Base-by-base conservation (phyloP, 2,113 vertebrate species). In the Dicaeum eximium region DNA sequence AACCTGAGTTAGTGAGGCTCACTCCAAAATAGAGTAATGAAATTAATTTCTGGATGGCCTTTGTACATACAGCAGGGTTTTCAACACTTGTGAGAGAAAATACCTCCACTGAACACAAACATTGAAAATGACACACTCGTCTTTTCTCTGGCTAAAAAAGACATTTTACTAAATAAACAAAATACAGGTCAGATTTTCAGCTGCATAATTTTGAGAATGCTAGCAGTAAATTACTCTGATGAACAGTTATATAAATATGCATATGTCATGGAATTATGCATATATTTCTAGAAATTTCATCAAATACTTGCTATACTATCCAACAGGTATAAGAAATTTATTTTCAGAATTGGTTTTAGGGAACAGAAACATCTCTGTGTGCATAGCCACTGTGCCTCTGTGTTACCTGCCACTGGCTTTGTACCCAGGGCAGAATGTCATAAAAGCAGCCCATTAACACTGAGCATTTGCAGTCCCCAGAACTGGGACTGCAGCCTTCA, bases 1-100 rank as follows among this genome's bases (percentile, higher is more conserved):
- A 92, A 92, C 85, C 60, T 90, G 60, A 44, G 67, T 90, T 85
- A 77, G 38, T 83, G 88, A 95, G 47, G 66, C 47, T 90, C 61
- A 11, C 44, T 86, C 85, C 73, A 58, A 60, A 90, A 72, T 2
- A 7, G 45, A 90, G 56, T 51, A 51, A 11, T 86, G 79, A 90
- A 93, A 93, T 92, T 80, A 88, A 94, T 93, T 92, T 91, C 48
- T 73, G 62, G 27, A 70, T 83, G 90, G 44, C 54, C 67, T 95
- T 90, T 73, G 33, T 56, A 51, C 28, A 31, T 40, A 44, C 20
- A 93, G 67, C 24, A 44, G 15, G 2, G 10, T 73, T 91, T 90
- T 81, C 38, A 83, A 17, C 21, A 42, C 9, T 95, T 88, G 11
- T 60, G 51, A 73, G 51, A 77, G 47, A 77, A 89, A 92, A 92